phyloP scores from a whole-genome alignment of 2,113 vertebrate species.

The Coreoperca whiteheadi region DNA sequence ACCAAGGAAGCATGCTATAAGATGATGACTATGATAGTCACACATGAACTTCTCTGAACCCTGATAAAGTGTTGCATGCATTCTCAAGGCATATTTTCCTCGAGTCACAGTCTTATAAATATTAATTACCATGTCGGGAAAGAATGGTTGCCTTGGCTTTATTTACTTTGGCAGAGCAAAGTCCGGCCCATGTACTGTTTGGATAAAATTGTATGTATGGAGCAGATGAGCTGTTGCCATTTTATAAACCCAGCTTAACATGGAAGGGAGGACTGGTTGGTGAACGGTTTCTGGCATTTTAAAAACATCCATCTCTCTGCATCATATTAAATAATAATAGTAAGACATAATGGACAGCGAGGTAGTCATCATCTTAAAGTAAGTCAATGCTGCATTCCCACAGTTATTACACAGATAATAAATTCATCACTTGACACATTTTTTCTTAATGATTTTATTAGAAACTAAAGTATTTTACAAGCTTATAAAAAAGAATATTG shows the following conservation, averaged over 20 bases:
- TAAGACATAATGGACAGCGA: background rate
- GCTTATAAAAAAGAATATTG: background rate
- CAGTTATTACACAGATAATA: background rate
- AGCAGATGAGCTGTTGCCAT: conserved; percentile 27
- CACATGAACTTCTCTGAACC: conserved; percentile 13
- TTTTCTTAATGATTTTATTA: background rate
- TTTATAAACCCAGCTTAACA: conserved; percentile 26
- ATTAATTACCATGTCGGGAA: conserved; percentile 50
- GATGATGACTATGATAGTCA: conserved; percentile 21
- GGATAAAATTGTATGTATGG: conserved; percentile 23
- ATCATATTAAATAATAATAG: background rate
- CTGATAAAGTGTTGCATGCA: conserved; percentile 11
- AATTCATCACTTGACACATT: background rate
- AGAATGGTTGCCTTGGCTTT: conserved; percentile 31
- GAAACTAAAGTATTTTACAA: background rate
- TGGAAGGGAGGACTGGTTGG: background rate
- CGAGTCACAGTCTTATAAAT: conserved; percentile 53
- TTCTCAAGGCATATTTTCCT: conserved; percentile 15
- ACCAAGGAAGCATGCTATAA: conserved; percentile 15
- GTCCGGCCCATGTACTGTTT: conserved; percentile 27
- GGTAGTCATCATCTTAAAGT: background rate
- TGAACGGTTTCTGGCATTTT: conserved; percentile 16
- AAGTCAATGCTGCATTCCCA: background rate
- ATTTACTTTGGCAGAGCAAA: conserved; percentile 55
- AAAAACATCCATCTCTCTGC: background rate